phyloP scores from a whole-genome alignment of 1,140 invertebrate species.

The Araneus ventricosus region DNA sequence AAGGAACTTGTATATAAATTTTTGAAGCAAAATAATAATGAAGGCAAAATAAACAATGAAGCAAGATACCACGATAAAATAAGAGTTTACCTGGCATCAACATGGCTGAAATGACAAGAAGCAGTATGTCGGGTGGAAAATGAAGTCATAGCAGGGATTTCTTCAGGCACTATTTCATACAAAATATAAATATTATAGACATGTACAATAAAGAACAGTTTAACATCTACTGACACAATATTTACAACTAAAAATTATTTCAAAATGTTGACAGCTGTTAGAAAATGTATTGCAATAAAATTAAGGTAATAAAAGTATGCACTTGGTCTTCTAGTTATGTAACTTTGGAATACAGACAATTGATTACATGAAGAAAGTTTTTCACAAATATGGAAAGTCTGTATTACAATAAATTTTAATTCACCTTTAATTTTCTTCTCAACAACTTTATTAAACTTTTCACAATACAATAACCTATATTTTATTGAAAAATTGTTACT shows the following conservation, averaged over 20 bases:
- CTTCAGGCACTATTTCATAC: slow-evolving; percentile 76
- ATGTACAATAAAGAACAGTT: not conserved
- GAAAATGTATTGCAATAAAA: no score
- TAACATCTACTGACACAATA: no score
- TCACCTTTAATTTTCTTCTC: no score
- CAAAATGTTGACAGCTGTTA: no score
- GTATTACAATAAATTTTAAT: no score
- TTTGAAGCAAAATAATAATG: not conserved
- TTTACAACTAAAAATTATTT: not conserved
- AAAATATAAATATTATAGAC: not conserved
- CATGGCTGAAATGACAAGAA: slow-evolving; percentile 86
- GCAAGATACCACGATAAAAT: not conserved
- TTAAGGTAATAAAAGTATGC: no score
- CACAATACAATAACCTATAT: not conserved
- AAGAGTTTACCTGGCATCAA: slow-evolving; percentile 83
- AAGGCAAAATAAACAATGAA: not conserved
- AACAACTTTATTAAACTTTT: no score
- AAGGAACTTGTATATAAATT: not conserved
- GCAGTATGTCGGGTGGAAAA: slow-evolving; percentile 90
- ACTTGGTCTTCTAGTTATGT: no score
- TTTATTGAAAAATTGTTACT: not conserved
- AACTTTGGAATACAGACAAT: no score
- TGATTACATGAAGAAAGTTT: no score
- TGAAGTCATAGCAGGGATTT: slow-evolving; percentile 79
- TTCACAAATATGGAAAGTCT: no score